These are phyloP conservation scores for Clinocottus analis DNA, from an alignment of 2,113 vertebrate genomes.

Conservation along the genomic window DNA sequence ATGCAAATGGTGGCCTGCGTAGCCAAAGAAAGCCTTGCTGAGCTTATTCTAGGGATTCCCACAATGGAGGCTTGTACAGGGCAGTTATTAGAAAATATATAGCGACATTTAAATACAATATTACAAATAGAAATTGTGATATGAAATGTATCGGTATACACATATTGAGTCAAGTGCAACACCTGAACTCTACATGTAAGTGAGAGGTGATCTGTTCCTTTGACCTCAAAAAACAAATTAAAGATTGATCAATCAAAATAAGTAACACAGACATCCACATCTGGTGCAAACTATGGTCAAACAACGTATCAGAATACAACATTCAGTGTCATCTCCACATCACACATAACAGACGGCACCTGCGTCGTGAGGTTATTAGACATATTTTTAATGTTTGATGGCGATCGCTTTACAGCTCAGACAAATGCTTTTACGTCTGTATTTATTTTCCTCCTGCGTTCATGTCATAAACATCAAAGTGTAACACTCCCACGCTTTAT, in stretches of 20 bases:
- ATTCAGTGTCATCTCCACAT: neutral
- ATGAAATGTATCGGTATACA: neutral
- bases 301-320: neutral
- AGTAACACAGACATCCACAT: neutral
- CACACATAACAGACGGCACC: neutral
- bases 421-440: neutral
- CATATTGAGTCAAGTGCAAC: neutral
- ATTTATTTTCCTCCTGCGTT: neutral
- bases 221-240: neutral
- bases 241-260: neutral
- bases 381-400: neutral
- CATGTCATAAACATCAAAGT: constrained; percentile 3
- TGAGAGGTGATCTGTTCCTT: too few species aligned
- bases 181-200: neutral
- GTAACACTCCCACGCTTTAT: neutral
- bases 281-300: neutral
- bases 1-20: neutral
- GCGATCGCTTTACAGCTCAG: neutral
- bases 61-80: neutral
- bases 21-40: neutral
- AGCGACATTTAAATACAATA: neutral
- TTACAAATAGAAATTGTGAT: neutral
- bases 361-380: neutral
- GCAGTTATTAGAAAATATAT: neutral
- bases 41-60: neutral